Percentiles rank a stretch among this genome's conserved stretches.
phyloP scores from a whole-genome alignment of 1,140 invertebrate species.

The Leptopilina boulardi region DNA sequence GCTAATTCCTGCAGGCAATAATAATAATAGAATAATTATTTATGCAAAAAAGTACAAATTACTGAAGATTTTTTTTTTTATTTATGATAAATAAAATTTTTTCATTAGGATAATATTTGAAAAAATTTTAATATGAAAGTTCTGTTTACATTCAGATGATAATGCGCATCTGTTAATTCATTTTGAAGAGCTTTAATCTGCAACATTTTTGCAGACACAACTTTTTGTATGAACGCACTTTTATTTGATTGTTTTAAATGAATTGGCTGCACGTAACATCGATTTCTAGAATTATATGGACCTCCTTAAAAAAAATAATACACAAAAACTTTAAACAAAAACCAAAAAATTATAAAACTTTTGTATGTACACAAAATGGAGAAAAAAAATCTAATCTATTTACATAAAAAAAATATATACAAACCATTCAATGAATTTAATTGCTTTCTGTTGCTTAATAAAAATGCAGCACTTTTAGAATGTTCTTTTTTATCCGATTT shows the following conservation, averaged over 20 bases:
- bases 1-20: conserved; percentile 80
- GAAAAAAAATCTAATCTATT: conserved; percentile 30
- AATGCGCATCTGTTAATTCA: conserved; percentile 86
- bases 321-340: background rate
- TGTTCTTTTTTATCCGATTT: conserved; percentile 51
- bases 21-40: conserved; percentile 8
- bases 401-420: conserved; percentile 53
- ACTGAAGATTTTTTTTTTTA: too few species aligned
- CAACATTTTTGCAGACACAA: conserved; percentile 85
- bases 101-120: conserved; percentile 5
- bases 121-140: conserved; percentile 25
- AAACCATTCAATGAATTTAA: conserved; percentile 71
- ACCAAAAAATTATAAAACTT: too few species aligned
- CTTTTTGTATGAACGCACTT: conserved; percentile 80
- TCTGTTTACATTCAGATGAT: conserved; percentile 81
- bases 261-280: conserved; percentile 63
- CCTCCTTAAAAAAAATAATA: conserved; percentile 65
- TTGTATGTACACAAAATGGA: too few species aligned
- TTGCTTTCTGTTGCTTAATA: conserved; percentile 74
- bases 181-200: conserved; percentile 86
- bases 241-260: conserved; percentile 67
- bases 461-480: conserved; percentile 58
- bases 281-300: conserved; percentile 67
- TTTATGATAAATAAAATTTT: background rate
- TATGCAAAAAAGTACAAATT: too few species aligned